These are phyloP conservation scores for Trachemys scripta DNA, from an alignment of 2,113 vertebrate species.

Conservation along the genomic window DNA sequence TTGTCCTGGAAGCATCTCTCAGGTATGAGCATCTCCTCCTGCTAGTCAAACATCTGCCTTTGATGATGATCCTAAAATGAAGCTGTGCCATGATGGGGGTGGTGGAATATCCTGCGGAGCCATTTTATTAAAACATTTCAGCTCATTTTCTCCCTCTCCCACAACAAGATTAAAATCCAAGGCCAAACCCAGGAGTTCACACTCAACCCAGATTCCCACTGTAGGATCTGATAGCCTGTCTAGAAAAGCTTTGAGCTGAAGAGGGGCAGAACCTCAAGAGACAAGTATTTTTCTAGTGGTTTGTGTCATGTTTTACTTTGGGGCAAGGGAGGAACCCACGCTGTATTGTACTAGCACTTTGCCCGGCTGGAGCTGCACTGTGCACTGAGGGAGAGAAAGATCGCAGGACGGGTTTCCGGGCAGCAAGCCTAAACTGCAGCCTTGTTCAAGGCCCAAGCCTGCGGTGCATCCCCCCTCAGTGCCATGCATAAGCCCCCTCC, in stretches of 20 bases:
- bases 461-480: background rate
- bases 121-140: background rate
- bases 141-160: background rate
- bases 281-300: background rate
- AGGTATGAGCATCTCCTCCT: background rate
- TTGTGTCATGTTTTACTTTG: background rate
- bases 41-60: background rate
- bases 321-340: background rate
- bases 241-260: background rate
- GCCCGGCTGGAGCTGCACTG: background rate
- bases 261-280: background rate
- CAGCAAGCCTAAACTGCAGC: background rate
- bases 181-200: background rate
- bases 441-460: background rate
- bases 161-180: background rate
- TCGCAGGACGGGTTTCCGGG: background rate
- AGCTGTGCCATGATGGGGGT: background rate
- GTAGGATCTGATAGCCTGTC: background rate
- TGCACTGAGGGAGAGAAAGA: background rate
- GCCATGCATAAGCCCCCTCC: background rate
- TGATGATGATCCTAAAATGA: background rate
- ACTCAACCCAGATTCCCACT: background rate
- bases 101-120: background rate
- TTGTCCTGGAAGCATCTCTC: background rate
- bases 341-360: background rate